Percentiles rank a stretch among this genome's conserved stretches.
Conservation (phyloP, 23 tunicate genomes). For the Styela clava region DNA sequence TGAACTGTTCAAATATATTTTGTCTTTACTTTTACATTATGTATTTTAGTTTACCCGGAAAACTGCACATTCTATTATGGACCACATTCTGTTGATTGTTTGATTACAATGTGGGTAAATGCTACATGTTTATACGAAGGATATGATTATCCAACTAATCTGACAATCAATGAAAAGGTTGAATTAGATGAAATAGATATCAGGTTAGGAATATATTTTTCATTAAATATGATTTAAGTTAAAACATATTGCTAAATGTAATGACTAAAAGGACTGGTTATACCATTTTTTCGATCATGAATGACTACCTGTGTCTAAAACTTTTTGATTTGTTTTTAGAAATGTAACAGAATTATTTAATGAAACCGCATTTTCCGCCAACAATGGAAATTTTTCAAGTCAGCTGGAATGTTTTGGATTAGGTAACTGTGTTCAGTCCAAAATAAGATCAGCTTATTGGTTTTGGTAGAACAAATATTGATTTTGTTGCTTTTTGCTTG, state of each 20-base stretch:
- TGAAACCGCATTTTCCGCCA: background rate
- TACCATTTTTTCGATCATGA: too few species aligned
- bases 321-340: slow-evolving; percentile 16
- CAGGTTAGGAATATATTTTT: background rate
- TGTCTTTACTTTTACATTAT: too few species aligned
- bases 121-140: slow-evolving; percentile 22
- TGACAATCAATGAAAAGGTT: background rate
- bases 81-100: slow-evolving; percentile 23
- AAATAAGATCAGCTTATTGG: too few species aligned
- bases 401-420: slow-evolving; percentile 21
- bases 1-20: too few species aligned
- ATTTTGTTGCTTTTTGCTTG: too few species aligned
- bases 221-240: too few species aligned
- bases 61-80: slow-evolving; percentile 25
- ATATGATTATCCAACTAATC: slow-evolving; percentile 16
- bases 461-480: too few species aligned
- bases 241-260: too few species aligned
- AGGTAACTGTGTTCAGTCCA: background rate
- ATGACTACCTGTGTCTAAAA: too few species aligned
- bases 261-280: too few species aligned
- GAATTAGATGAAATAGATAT: background rate
- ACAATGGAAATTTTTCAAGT: slow-evolving; percentile 2
- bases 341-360: background rate
- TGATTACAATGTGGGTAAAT: slow-evolving; percentile 24
- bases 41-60: slow-evolving; percentile 1